Conservation (phyloP, 2,113 vertebrate genomes). For the Engystomops pustulosus region DNA sequence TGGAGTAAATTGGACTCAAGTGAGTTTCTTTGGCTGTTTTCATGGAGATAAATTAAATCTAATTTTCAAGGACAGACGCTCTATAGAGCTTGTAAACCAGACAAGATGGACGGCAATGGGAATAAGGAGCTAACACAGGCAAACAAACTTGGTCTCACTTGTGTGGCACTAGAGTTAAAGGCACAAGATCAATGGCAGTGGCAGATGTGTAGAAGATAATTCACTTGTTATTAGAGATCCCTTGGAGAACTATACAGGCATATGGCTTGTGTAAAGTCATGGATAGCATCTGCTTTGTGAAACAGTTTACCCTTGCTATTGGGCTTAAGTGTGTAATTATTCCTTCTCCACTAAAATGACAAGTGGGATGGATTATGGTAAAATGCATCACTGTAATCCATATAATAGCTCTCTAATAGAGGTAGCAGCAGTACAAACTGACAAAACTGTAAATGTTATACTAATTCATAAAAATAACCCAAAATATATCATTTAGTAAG, state of each 20-base stretch:
- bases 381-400: not conserved
- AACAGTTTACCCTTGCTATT: constrained; percentile 22
- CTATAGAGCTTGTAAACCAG: constrained; percentile 17
- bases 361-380: constrained; percentile 11
- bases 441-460: not conserved
- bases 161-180: constrained; percentile 18
- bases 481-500: no score
- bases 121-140: constrained; percentile 10
- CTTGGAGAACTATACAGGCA: constrained; percentile 23
- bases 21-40: not conserved
- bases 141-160: constrained; percentile 36
- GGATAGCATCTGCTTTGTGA: constrained; percentile 40
- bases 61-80: constrained; percentile 8
- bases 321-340: constrained; percentile 47
- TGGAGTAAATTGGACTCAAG: not conserved
- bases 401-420: not conserved
- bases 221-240: constrained; percentile 33
- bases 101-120: constrained; percentile 16
- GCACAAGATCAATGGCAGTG: constrained; percentile 26
- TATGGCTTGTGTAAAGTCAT: constrained; percentile 25
- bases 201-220: constrained; percentile 48
- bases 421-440: not conserved
- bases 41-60: constrained; percentile 14
- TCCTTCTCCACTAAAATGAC: constrained; percentile 36
- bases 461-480: not conserved